Evolutionary conservation across 2,113 vertebrate genomes (phyloP).

Genomic region (Thalassarche chlororhynchos): DNA sequence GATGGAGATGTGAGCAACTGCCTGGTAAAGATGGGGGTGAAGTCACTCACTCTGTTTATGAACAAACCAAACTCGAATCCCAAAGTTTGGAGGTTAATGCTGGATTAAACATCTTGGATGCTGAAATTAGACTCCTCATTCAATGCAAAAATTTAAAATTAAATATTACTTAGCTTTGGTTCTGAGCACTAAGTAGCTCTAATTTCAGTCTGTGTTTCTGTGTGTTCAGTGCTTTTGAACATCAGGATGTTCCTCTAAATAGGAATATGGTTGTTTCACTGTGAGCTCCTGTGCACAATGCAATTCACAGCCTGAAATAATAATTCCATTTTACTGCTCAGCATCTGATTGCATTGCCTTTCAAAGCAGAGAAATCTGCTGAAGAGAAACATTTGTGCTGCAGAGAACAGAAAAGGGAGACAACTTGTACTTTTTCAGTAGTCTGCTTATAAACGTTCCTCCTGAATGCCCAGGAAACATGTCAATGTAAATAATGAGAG

Average conservation of each 20-base stretch:
- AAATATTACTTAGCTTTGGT: neutral
- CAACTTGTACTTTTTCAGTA: neutral
- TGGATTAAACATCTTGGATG: neutral
- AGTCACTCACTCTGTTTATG: neutral
- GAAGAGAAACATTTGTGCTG: conserved; percentile 5
- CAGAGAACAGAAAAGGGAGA: neutral
- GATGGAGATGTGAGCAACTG: neutral
- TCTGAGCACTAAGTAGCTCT: neutral
- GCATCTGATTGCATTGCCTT: conserved; percentile 5
- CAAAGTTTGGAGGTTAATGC: neutral
- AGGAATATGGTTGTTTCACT: neutral
- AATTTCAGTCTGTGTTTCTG: neutral
- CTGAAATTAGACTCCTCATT: neutral
- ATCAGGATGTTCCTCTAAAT: neutral
- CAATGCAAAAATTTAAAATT: neutral
- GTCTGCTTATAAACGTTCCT: neutral
- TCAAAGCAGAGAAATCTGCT: neutral
- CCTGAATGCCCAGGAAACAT: neutral
- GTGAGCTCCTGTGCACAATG: neutral
- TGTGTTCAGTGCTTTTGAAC: neutral
- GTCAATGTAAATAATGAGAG: neutral
- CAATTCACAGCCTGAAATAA: neutral
- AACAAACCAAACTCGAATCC: neutral
- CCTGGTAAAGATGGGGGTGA: neutral
- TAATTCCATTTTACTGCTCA: neutral